These are phyloP conservation scores for Paralichthys olivaceus DNA, from an alignment of 2,113 vertebrate species.

Conservation along the genomic window DNA sequence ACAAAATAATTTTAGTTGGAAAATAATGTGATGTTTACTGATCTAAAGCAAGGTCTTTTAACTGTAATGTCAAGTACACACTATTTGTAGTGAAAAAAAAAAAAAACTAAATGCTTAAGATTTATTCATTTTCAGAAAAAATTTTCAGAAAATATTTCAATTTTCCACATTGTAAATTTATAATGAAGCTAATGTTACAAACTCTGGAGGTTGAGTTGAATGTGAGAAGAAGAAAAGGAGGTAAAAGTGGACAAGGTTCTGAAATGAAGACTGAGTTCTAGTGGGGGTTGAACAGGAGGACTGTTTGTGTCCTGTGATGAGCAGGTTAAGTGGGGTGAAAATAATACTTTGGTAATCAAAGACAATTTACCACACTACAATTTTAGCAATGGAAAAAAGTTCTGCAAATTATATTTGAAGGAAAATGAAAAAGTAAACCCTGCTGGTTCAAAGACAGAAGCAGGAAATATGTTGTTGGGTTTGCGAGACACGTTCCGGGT, in stretches of 20 bases:
- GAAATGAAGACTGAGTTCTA: conserved; percentile 32
- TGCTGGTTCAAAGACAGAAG: conserved; percentile 51
- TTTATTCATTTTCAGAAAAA: conserved; percentile 2
- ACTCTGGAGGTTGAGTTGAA: not conserved
- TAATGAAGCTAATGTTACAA: conserved; percentile 8
- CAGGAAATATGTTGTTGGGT: conserved; percentile 46
- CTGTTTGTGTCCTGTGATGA: conserved; percentile 60
- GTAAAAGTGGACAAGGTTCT: conserved; percentile 22
- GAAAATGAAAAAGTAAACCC: conserved; percentile 62
- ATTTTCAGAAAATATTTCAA: not conserved
- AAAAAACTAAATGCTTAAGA: not conserved
- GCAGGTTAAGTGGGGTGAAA: conserved; percentile 77
- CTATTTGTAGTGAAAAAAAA: not conserved
- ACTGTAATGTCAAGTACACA: not conserved
- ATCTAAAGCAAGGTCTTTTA: not conserved
- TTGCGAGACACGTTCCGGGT: conserved; percentile 60
- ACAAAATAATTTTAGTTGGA: conserved; percentile 2
- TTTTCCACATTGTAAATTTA: not conserved
- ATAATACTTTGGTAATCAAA: conserved; percentile 78
- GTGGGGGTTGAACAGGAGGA: conserved; percentile 32
- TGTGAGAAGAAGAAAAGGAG: not conserved
- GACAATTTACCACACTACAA: conserved; percentile 70
- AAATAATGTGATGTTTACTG: not conserved
- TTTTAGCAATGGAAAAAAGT: conserved; percentile 68
- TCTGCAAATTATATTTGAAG: conserved; percentile 62